A percentile compares a stretch with the other conserved stretches of the same genome.
Evolutionary conservation across 2,113 vertebrate genomes (phyloP).

Genomic region (Spilogale gracilis): DNA sequence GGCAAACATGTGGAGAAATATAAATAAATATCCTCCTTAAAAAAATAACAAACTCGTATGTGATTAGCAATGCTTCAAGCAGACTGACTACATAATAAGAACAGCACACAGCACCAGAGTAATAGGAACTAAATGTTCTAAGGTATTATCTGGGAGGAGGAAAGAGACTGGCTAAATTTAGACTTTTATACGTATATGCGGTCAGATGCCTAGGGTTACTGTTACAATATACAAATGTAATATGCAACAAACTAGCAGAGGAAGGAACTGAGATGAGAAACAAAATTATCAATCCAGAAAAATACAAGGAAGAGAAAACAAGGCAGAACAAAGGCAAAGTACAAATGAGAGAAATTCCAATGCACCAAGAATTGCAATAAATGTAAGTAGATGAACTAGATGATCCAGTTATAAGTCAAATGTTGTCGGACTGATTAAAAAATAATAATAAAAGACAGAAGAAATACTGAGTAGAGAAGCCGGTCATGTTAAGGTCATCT

Average conservation of each 20-base stretch:
- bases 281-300: background rate
- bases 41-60: background rate
- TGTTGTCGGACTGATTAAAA: background rate
- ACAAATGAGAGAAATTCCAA: background rate
- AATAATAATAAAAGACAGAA: background rate
- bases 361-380: background rate
- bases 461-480: background rate
- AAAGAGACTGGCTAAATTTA: constrained; percentile 10
- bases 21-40: background rate
- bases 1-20: background rate
- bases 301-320: background rate
- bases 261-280: background rate
- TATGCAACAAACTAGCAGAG: background rate
- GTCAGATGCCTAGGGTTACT: background rate
- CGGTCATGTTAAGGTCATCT: background rate
- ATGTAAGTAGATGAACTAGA: background rate
- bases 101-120: background rate
- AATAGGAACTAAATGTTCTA: background rate
- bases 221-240: background rate
- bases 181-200: background rate
- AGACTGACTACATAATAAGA: background rate
- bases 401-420: constrained; percentile 8
- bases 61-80: background rate
- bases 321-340: background rate
- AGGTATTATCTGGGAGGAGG: background rate